Conservation (phyloP, 1,140 invertebrate species). For the Akabosia matsudoensis region DNA sequence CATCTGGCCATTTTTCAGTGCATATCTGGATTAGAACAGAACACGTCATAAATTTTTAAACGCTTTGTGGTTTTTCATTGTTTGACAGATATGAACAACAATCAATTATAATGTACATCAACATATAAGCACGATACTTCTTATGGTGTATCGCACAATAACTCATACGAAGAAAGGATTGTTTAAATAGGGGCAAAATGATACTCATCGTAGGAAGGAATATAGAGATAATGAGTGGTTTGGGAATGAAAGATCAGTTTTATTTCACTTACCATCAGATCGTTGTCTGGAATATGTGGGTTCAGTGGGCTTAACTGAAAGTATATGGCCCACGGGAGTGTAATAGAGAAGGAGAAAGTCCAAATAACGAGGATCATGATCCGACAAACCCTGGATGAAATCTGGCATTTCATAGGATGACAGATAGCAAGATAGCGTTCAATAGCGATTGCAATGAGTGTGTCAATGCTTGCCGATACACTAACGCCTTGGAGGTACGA, state of each 20-base stretch:
- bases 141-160: too few species aligned
- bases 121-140: too few species aligned
- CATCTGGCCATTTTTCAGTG: constrained; percentile 51
- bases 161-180: too few species aligned
- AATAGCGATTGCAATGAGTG: constrained; percentile 59
- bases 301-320: constrained; percentile 50
- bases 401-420: constrained; percentile 55
- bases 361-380: constrained; percentile 56
- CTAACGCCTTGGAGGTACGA: constrained; percentile 60
- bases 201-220: neutral
- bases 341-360: constrained; percentile 48
- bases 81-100: too few species aligned
- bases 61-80: too few species aligned
- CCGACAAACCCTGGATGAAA: constrained; percentile 52
- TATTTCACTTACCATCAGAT: constrained; percentile 40
- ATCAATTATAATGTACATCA: too few species aligned
- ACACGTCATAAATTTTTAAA: too few species aligned
- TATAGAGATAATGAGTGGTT: neutral
- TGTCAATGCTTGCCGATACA: constrained; percentile 59
- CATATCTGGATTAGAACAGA: constrained; percentile 40
- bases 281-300: constrained; percentile 22
- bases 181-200: too few species aligned
- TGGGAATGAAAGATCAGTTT: neutral
- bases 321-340: constrained; percentile 57
- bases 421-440: constrained; percentile 61